phyloP scores from a whole-genome alignment of 2,888 invertebrate species.

The Pristionchus arcanus region DNA sequence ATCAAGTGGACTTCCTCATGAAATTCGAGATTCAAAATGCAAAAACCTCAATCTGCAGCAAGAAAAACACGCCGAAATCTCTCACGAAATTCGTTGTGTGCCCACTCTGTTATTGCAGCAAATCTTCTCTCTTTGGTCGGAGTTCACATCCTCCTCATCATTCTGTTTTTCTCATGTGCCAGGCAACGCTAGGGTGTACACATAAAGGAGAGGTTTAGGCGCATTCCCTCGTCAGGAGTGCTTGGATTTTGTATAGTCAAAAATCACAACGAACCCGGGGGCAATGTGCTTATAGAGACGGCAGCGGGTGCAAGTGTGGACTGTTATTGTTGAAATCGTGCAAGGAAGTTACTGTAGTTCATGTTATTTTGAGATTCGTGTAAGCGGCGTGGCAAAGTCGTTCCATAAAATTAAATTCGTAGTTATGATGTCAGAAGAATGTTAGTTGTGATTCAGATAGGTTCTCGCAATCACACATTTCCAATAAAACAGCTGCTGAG shows the following conservation, averaged over 20 bases:
- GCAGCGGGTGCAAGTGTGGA: not conserved
- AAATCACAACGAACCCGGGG: not conserved
- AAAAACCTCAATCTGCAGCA: not conserved
- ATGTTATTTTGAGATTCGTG: not conserved
- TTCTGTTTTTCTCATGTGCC: not conserved
- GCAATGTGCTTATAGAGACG: not conserved
- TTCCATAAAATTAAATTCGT: not conserved
- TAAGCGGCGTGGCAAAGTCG: not conserved
- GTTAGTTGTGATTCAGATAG: not conserved
- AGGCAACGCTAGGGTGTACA: not conserved
- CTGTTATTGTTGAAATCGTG: not conserved
- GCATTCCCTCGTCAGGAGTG: not conserved
- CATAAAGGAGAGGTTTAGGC: not conserved
- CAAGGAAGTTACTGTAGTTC: not conserved
- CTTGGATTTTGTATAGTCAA: not conserved
- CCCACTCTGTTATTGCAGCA: slow-evolving; percentile 21
- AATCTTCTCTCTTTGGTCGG: not conserved
- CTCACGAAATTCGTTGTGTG: not conserved
- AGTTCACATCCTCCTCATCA: not conserved
- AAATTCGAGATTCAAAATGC: not conserved
- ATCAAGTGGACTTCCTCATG: not conserved
- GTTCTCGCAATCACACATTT: too few species aligned
- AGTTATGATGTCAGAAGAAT: not conserved
- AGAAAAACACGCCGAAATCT: not conserved
- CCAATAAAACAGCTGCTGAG: not conserved